A percentile compares a stretch with the other conserved stretches of the same genome.
Evolutionary conservation across 2,888 invertebrate genomes (phyloP).

Genomic region (Seladonia tumulorum): DNA sequence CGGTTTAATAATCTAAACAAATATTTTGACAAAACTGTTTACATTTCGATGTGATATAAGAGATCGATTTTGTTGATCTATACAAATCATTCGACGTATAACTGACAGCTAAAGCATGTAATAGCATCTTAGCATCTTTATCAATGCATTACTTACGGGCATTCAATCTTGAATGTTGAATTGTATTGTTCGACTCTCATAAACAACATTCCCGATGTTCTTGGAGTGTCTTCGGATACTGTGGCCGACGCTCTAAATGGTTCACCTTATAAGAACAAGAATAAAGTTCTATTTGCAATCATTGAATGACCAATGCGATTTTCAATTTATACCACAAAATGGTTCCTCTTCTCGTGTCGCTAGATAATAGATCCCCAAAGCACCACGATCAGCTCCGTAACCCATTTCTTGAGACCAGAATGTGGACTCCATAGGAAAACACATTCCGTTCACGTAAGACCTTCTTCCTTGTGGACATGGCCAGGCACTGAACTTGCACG

Average conservation of each 20-base stretch:
- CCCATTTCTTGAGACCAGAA: conserved; percentile 81
- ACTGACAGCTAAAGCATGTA: background rate
- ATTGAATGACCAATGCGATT: background rate
- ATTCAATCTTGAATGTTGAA: conserved; percentile 84
- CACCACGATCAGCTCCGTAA: conserved; percentile 77
- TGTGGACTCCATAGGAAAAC: conserved; percentile 84
- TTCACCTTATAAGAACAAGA: conserved; percentile 81
- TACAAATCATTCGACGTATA: background rate
- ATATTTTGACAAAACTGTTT: conserved; percentile 1
- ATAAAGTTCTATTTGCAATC: background rate
- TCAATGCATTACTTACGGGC: conserved; percentile 83
- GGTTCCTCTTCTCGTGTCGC: conserved; percentile 85
- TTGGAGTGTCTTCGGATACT: conserved; percentile 83
- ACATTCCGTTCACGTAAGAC: conserved; percentile 85
- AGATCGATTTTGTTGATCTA: background rate
- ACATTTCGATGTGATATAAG: background rate
- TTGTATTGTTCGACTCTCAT: conserved; percentile 83
- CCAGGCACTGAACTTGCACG: conserved; percentile 86
- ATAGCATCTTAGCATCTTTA: background rate
- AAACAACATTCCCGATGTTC: conserved; percentile 84
- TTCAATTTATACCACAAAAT: conserved; percentile 85
- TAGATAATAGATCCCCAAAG: conserved; percentile 86
- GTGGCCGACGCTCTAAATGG: conserved; percentile 85
- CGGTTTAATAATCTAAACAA: conserved; percentile 71
- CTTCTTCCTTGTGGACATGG: conserved; percentile 85